A percentile compares a stretch with the other conserved stretches of the same genome.
These are phyloP conservation scores for Ptychobarbus kaznakovi DNA, from an alignment of 2,797 vertebrate species.

Conservation along the genomic window DNA sequence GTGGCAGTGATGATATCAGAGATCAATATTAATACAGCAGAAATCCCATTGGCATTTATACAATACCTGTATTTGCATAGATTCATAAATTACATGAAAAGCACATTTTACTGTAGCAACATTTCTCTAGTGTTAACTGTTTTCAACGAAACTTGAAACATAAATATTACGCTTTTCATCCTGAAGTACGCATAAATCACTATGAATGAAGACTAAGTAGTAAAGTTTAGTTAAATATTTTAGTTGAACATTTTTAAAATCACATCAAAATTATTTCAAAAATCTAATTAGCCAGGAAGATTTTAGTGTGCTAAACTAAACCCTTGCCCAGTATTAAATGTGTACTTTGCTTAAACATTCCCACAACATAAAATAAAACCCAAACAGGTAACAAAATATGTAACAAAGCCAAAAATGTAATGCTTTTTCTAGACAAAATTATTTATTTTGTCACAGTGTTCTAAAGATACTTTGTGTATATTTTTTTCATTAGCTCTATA, in stretches of 20 bases:
- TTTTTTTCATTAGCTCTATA: neutral
- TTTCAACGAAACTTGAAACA: neutral
- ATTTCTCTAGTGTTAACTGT: constrained; percentile 16
- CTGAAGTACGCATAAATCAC: neutral
- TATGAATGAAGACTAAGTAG: neutral
- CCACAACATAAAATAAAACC: neutral
- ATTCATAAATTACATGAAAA: constrained; percentile 26
- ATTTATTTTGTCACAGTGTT: constrained; percentile 2
- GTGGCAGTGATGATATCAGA: neutral
- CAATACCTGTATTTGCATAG: constrained; percentile 32
- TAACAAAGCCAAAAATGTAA: constrained; percentile 15
- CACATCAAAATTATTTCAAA: neutral
- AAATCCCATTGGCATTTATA: constrained; percentile 2
- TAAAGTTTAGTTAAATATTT: neutral
- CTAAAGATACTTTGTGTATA: neutral
- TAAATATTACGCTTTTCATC: constrained; percentile 26
- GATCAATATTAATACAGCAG: neutral
- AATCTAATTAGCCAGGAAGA: neutral
- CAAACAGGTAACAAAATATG: neutral
- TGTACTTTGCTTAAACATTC: neutral
- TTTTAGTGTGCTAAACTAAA: neutral
- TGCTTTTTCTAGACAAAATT: neutral
- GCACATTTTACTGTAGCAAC: constrained; percentile 7
- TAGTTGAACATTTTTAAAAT: neutral
- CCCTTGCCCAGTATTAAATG: neutral